Evolutionary conservation across 2,113 vertebrate species (phyloP).

Genomic region (Onychorhynchus coronatus): DNA sequence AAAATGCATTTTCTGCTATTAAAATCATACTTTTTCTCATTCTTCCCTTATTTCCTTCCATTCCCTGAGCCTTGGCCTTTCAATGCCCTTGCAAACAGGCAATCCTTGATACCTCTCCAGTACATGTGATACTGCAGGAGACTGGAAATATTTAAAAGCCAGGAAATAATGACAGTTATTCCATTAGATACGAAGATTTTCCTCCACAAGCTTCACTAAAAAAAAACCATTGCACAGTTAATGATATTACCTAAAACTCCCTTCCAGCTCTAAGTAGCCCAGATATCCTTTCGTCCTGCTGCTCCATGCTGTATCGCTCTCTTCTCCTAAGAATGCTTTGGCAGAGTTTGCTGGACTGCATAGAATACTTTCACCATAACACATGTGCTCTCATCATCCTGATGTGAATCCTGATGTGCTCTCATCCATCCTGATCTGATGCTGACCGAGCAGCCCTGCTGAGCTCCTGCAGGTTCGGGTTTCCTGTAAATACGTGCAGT

Average conservation of each 20-base stretch:
- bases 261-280: background rate
- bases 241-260: background rate
- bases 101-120: background rate
- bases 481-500: background rate
- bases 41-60: background rate
- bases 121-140: background rate
- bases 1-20: background rate
- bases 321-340: background rate
- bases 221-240: background rate
- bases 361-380: background rate
- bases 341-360: background rate
- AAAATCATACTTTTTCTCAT: background rate
- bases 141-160: conserved; percentile 32
- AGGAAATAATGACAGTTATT: conserved; percentile 38
- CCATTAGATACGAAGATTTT: background rate
- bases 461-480: background rate
- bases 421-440: background rate
- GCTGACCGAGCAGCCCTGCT: accelerated
- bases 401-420: background rate
- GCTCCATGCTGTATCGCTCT: background rate
- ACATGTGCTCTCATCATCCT: background rate
- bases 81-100: background rate
- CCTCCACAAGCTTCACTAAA: background rate
- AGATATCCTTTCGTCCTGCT: background rate
- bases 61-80: background rate